Evolutionary conservation across 2,888 invertebrate genomes (phyloP), one percentile per base, ranked within the genome.

Genomic region (Temnothorax rugatulus): DNA sequence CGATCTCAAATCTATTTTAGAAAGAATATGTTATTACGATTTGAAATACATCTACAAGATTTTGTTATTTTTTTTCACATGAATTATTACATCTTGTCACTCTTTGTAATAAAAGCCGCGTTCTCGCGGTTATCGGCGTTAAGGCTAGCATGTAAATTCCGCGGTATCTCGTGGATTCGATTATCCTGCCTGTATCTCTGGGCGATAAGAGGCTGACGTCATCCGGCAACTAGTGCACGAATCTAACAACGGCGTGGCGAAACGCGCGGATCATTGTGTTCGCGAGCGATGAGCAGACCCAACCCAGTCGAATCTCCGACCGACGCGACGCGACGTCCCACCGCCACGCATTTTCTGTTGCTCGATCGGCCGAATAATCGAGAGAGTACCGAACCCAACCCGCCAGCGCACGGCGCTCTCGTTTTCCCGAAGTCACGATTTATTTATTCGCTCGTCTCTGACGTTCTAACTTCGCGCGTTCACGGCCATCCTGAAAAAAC

Each of bases 371-470:
- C 66, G 47, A 59, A 84, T 74, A 59, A 84, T 74, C 83, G 82
- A 52, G 63, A 71, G 74, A 82, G 64, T 82, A 84, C 64, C 83
- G 11, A 83, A 63, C 52, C 69, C 29, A 63, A 52, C n/a, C 8
- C 41, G 64, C 41, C 21, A 13, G 77, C 75, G 83, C 85, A 79
- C 66, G 44, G 44, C 85, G 88, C 81, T 84, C 89, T 83, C 86
- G 74, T 89, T 89, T 89, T 77, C 77, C 50, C 86, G 83, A 38
- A 87, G 89, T 89, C 86, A 87, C 87, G 89, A 83, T 87, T 89
- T 89, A 89, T 89, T 89, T 89, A 87, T 83, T 83, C 79, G 64
- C 83, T 66, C 75, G 68, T 44, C 86, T 34, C 50, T 38, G 86
- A 86, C 86, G 83, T 82, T 34, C 79, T 52, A 44, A 81, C 84